Evolutionary conservation across 2,888 invertebrate species (phyloP), one percentile per base, ranked within the genome.

Genomic region (Adelognathus sp.): DNA sequence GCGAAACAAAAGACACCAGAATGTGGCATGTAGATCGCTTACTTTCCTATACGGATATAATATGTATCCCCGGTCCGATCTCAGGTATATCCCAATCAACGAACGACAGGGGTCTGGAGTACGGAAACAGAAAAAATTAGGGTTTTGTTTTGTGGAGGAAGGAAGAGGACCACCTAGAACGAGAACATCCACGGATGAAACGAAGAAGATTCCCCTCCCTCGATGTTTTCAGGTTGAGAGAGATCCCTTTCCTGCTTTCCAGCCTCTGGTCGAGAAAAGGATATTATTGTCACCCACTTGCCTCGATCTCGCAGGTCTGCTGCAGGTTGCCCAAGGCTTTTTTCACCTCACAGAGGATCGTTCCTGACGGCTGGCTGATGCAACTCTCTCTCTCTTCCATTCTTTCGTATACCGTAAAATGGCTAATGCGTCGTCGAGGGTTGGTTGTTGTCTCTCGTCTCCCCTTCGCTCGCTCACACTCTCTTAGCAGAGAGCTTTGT

Each of bases 281-380:
- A 72, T 79, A 83, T 86, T 85, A 86, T 87, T 86, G 86, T 88
- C 88, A 87, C 82, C 84, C 81, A 85, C 83, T 88, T 84, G 86
- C 81, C 82, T 81, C 76, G 78, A 83, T 86, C 82, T 81, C 67
- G 70, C 74, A 76, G 74, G 82, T 84, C 80, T 78, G n/a, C 7
- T 81, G 82, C 83, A 84, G 80, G 71, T 66, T 58, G 52, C 41
- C 33, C 75, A 33, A 61, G 56, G n/a, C 16, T 69, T 79, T 77
- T 81, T 71, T 77, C 33, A 72, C 50, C 56, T 64, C 46, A 24
- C n/a, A 56, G 64, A 58, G 71, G 21, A 73, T 69, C 67, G 31
- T 50, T 18, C 29, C 29, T 14, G 39, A 58, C 24, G 29, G 58
- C 27, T 31, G 56, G 29, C 60, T 36, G 71, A 66, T 64, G 72